phyloP scores from a whole-genome alignment of 2,797 vertebrate species.

The Xenopus petersii region DNA sequence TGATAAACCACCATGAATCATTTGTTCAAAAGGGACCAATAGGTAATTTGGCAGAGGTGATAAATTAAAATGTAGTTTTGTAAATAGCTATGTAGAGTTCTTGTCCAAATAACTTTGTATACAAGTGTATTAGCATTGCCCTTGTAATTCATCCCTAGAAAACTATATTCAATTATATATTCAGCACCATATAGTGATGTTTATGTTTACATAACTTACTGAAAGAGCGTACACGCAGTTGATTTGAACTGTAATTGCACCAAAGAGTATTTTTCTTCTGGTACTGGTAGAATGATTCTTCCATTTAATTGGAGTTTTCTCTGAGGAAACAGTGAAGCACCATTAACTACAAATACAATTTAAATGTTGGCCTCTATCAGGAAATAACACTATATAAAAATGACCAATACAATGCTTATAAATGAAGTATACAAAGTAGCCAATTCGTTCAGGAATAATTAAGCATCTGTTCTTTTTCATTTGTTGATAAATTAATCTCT shows the following conservation, averaged over 20 bases:
- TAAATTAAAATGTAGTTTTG: no score
- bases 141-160: not conserved
- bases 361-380: constrained; percentile 21
- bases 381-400: constrained; percentile 18
- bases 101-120: not conserved
- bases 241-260: constrained; percentile 23
- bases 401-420: constrained; percentile 27
- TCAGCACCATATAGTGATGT: constrained; percentile 3
- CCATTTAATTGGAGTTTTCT: constrained; percentile 26
- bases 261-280: constrained; percentile 8
- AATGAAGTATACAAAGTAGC: constrained; percentile 10
- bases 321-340: constrained; percentile 9
- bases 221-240: constrained; percentile 26
- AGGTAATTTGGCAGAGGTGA: no score
- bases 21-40: no score
- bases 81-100: not conserved
- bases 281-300: not conserved
- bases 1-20: no score
- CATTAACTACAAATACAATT: constrained; percentile 44
- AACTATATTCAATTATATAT: not conserved
- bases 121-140: not conserved
- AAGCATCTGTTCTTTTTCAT: constrained; percentile 44
- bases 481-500: constrained; percentile 11
- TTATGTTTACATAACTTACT: constrained; percentile 9
- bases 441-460: constrained; percentile 38